These are phyloP conservation scores for Bovichtus diacanthus DNA, from an alignment of 2,797 vertebrate species.

Conservation along the genomic window DNA sequence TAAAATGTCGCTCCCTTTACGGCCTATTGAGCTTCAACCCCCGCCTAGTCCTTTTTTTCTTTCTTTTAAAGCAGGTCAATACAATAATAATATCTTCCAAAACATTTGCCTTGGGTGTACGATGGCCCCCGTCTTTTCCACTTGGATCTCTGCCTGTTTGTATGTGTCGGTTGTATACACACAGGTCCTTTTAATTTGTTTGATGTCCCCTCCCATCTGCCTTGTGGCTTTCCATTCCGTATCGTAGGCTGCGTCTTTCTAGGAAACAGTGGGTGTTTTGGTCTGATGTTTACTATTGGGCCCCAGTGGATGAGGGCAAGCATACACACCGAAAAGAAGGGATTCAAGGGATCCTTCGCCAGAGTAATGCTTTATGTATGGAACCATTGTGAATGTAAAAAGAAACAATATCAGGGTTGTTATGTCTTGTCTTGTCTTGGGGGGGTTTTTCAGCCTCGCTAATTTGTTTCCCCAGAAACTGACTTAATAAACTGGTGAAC, in stretches of 20 bases:
- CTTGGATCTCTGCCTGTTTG: conserved; percentile 31
- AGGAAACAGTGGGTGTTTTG: conserved; percentile 80
- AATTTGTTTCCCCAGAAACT: not conserved
- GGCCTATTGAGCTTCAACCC: conserved; percentile 35
- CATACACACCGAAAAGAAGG: conserved; percentile 15
- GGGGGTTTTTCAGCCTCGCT: not conserved
- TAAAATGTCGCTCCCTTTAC: conserved; percentile 31
- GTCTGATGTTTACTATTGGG: conserved; percentile 74
- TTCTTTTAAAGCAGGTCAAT: conserved; percentile 59
- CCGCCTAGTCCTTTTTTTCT: conserved; percentile 14
- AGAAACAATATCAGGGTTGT: not conserved
- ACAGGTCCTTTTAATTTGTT: conserved; percentile 85
- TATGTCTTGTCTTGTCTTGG: not conserved
- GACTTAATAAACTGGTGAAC: not conserved
- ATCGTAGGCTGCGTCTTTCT: conserved; percentile 74
- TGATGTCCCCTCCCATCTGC: conserved; percentile 79
- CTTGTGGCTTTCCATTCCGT: conserved; percentile 78
- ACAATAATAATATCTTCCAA: conserved; percentile 75
- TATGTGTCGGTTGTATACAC: conserved; percentile 65
- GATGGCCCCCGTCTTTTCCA: conserved; percentile 55
- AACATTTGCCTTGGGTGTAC: conserved; percentile 77
- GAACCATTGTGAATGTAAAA: not conserved
- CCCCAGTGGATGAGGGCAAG: conserved; percentile 20
- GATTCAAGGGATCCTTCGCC: conserved; percentile 1
- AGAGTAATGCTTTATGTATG: not conserved